Conservation (phyloP, 2,113 vertebrate genomes). For the Semicossyphus pulcher region DNA sequence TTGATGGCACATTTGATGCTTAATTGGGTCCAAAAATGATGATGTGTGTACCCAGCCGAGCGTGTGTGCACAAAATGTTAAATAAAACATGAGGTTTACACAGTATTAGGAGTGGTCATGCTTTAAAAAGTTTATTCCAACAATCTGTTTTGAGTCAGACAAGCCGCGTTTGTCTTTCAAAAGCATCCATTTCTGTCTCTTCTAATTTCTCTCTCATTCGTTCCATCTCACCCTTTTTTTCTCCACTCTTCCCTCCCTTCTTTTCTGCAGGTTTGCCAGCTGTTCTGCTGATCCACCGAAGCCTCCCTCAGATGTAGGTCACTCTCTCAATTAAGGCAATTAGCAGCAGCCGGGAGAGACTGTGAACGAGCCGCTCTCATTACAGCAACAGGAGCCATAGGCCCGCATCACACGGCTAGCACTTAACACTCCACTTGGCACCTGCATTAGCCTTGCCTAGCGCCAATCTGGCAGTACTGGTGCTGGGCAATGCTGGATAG, state of each 20-base stretch:
- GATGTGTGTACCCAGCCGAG: constrained; percentile 11
- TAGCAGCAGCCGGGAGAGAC: constrained; percentile 64
- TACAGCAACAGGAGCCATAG: constrained; percentile 73
- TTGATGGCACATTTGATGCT: constrained; percentile 37
- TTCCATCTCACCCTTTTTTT: constrained; percentile 32
- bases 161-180: not conserved
- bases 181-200: constrained; percentile 14
- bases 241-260: constrained; percentile 5
- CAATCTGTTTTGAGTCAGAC: constrained; percentile 21
- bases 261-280: constrained; percentile 65
- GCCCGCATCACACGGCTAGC: constrained; percentile 44
- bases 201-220: constrained; percentile 27
- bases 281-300: constrained; percentile 69
- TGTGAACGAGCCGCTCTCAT: constrained; percentile 58
- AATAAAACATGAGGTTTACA: constrained; percentile 14
- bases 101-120: constrained; percentile 10
- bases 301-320: constrained; percentile 74
- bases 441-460: constrained; percentile 50
- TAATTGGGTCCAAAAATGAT: constrained; percentile 45
- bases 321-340: constrained; percentile 78
- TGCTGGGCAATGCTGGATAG: not conserved
- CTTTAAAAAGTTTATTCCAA: constrained; percentile 37
- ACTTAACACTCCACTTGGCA: constrained; percentile 68
- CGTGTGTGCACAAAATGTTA: constrained; percentile 1
- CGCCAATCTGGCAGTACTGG: constrained; percentile 42